These are phyloP conservation scores for Oxygymnocypris stewartii DNA, from an alignment of 2,113 vertebrate species.

Conservation along the genomic window DNA sequence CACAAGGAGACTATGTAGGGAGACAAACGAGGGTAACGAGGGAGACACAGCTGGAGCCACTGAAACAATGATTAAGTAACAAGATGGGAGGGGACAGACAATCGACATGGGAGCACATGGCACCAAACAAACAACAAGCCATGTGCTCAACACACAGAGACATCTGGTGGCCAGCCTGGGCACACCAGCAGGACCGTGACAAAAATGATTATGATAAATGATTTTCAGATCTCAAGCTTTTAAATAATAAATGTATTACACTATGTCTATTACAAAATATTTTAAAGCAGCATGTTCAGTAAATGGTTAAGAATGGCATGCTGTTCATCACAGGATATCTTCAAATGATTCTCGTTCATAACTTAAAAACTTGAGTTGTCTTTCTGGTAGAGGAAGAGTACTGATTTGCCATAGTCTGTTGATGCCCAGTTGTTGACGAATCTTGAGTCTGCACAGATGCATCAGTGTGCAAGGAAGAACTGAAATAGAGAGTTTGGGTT, in stretches of 20 bases:
- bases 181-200: too few relatives aligned
- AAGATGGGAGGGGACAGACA: too few relatives aligned
- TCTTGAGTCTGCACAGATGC: slow-evolving; percentile 87
- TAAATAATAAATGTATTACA: not conserved
- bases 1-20: too few relatives aligned
- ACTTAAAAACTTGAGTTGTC: slow-evolving; percentile 84
- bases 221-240: not conserved
- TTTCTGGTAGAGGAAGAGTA: slow-evolving; percentile 80
- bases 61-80: too few relatives aligned
- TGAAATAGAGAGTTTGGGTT: slow-evolving; percentile 59
- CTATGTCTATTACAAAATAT: not conserved
- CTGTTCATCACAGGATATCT: slow-evolving; percentile 11
- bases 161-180: too few relatives aligned
- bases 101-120: too few relatives aligned
- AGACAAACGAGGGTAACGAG: too few relatives aligned
- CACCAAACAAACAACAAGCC: too few relatives aligned
- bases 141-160: too few relatives aligned
- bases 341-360: slow-evolving; percentile 63
- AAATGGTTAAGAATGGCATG: not conserved
- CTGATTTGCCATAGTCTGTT: slow-evolving; percentile 72
- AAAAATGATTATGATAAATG: not conserved
- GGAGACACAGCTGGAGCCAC: too few relatives aligned
- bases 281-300: not conserved
- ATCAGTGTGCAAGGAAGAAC: slow-evolving; percentile 83
- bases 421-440: slow-evolving; percentile 77